Evolutionary conservation across 2,888 invertebrate genomes (phyloP), one percentile per base, ranked within the genome.

Genomic region (Rhagonycha lutea): DNA sequence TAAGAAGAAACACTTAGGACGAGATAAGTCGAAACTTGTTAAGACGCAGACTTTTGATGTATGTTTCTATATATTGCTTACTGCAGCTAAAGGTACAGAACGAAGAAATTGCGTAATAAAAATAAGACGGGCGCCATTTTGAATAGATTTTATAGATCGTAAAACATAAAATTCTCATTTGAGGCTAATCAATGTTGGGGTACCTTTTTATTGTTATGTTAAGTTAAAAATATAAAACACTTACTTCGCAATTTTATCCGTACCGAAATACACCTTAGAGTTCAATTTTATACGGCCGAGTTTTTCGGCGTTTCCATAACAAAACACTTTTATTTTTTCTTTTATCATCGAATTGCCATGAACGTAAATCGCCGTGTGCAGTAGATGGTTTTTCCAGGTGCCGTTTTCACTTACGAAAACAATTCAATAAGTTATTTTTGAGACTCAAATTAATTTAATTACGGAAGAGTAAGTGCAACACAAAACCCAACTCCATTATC

Each of bases 121-220:
- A 86, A 84, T 83, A 84, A 84, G 84, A 84, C 81, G 84, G 84
- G 81, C 84, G 85, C 85, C 86, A 86, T 86, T 86, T 86, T 84
- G 85, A 82, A 84, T 84, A 83, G 84, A 83, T 82, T 84, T 85
- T 86, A 84, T 85, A 84, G 81, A 76, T 82, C 82, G 82, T 86
- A 86, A 85, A 86, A 83, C 83, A 85, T 86, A 85, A 85, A 86
- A 86, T 84, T 84, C 85, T 84, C 85, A 83, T 85, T 83, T 83
- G 81, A 82, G 81, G 80, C 82, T 83, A 85, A 84, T 85, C 85
- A 85, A 85, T 85, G 84, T 82, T 79, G 70, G 80, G 80, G 81
- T 82, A 82, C 82, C 81, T 84, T 77, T 75, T 84, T 85, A 84
- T 84, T 83, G 84, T 84, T 84, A 85, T 83, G 85, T 80, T 79